Evolutionary conservation across 1,140 invertebrate genomes (phyloP).

Genomic region (Hirudo medicinalis): DNA sequence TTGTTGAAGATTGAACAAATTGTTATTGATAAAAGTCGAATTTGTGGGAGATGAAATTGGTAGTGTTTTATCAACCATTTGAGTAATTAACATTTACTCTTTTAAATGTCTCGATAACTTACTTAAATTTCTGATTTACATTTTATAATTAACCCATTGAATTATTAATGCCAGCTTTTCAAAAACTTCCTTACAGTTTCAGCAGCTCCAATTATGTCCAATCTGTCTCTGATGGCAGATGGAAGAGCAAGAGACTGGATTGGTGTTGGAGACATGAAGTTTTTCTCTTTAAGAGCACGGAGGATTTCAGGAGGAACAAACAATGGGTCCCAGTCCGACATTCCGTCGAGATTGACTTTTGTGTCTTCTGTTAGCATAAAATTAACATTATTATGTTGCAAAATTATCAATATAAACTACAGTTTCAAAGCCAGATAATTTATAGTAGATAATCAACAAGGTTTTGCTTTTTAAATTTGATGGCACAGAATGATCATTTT

Average conservation of each 20-base stretch:
- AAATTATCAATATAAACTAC: neutral
- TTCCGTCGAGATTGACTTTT: constrained; percentile 1
- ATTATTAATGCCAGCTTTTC: neutral
- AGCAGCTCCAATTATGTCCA: constrained; percentile 84
- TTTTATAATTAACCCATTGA: constrained; percentile 7
- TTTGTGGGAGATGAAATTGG: too few relatives aligned
- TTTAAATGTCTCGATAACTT: neutral
- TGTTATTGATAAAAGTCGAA: too few relatives aligned
- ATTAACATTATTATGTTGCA: neutral
- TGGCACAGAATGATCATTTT: neutral
- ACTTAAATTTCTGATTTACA: neutral
- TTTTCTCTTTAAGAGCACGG: constrained; percentile 57
- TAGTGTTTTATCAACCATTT: too few relatives aligned
- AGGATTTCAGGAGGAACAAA: constrained; percentile 57
- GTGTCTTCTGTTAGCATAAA: neutral
- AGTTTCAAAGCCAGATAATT: neutral
- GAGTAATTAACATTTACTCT: too few relatives aligned
- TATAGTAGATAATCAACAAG: neutral
- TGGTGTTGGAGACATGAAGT: constrained; percentile 65
- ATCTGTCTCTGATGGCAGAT: constrained; percentile 65
- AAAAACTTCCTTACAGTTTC: constrained; percentile 53
- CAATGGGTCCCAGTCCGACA: constrained; percentile 34
- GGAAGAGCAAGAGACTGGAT: constrained; percentile 66
- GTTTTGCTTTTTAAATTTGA: neutral
- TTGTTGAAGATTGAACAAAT: too few relatives aligned